phyloP scores from a whole-genome alignment of 2,888 invertebrate species.

The Listrodromus nycthemerus region DNA sequence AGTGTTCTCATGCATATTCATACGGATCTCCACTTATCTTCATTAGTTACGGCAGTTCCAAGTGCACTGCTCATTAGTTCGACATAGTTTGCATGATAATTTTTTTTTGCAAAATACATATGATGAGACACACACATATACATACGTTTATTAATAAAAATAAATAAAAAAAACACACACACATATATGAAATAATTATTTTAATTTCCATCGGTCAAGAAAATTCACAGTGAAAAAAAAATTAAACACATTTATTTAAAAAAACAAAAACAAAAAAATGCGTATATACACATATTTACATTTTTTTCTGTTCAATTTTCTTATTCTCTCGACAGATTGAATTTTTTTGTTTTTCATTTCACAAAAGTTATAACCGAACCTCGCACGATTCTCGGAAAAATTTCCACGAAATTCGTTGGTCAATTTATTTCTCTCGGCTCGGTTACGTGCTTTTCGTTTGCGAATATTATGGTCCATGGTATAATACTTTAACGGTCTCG shows the following conservation, averaged over 20 bases:
- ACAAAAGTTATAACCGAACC: not conserved
- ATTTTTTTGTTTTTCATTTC: not conserved
- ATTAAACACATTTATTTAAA: no score
- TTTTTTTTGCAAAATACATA: not conserved
- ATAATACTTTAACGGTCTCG: constrained; percentile 57
- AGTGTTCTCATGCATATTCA: constrained; percentile 34
- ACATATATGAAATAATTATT: no score
- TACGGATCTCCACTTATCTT: constrained; percentile 8
- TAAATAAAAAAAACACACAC: no score
- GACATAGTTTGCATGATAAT: not conserved
- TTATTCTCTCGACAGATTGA: not conserved
- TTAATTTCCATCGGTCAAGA: no score
- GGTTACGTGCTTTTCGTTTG: not conserved
- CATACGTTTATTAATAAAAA: not conserved
- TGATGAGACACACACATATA: not conserved
- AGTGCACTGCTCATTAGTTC: constrained; percentile 15
- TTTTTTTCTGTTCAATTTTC: no score
- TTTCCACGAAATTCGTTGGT: not conserved
- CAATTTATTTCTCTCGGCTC: not conserved
- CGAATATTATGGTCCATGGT: constrained; percentile 46
- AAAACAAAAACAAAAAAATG: no score
- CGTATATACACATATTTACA: not conserved
- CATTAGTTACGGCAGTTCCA: constrained; percentile 8
- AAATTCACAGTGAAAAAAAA: no score
- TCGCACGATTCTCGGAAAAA: no score